Evolutionary conservation across 2,888 invertebrate genomes (phyloP).

Genomic region (Diloba caeruleocephala): DNA sequence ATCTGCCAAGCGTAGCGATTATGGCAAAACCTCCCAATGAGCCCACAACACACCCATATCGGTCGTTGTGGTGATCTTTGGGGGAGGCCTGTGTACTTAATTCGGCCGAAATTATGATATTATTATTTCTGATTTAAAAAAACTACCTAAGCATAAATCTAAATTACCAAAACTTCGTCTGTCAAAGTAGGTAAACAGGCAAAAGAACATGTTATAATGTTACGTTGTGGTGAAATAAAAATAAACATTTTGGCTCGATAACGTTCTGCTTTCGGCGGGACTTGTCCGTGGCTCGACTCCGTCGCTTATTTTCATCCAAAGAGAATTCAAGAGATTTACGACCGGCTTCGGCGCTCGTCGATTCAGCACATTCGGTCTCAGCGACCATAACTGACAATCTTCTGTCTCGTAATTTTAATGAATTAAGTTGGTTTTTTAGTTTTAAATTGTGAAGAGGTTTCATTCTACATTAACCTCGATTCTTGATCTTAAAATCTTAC

Average conservation of each 20-base stretch:
- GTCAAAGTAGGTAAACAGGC: slow-evolving; percentile 10
- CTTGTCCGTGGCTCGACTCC: slow-evolving; percentile 59
- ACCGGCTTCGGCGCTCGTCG: slow-evolving; percentile 78
- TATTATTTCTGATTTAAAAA: too few species aligned
- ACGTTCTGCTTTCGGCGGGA: slow-evolving; percentile 40
- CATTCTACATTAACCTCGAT: slow-evolving; percentile 41
- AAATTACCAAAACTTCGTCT: slow-evolving; percentile 13
- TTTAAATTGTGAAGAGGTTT: slow-evolving; percentile 44
- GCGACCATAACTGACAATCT: slow-evolving; percentile 82
- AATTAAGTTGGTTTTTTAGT: slow-evolving; percentile 74
- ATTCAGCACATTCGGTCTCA: slow-evolving; percentile 83
- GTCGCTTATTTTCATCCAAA: slow-evolving; percentile 82
- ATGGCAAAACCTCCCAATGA: too few species aligned
- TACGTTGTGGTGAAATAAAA: background rate
- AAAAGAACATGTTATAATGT: too few species aligned
- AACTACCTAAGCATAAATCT: slow-evolving; percentile 14
- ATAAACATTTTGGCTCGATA: slow-evolving; percentile 21
- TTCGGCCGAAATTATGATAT: too few species aligned
- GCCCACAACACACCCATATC: too few species aligned
- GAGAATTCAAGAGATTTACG: slow-evolving; percentile 82
- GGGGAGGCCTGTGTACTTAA: too few species aligned
- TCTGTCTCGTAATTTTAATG: slow-evolving; percentile 80
- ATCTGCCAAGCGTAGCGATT: too few species aligned
- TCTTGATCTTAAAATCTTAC: slow-evolving; percentile 36
- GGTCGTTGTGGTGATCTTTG: too few species aligned